Conservation (phyloP, 1,140 invertebrate species). For the Drosophila parvula region DNA sequence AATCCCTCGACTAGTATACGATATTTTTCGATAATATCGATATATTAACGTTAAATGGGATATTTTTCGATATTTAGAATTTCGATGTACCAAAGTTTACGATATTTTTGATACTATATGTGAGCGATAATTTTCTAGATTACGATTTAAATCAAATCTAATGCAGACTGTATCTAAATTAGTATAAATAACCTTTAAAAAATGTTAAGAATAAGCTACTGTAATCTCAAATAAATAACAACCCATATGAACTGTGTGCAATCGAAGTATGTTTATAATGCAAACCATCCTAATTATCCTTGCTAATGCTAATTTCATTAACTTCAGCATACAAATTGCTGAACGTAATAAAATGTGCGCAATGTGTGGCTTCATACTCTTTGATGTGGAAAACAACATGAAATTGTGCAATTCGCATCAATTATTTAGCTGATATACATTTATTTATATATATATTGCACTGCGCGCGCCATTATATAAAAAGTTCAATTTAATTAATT, state of each 20-base stretch:
- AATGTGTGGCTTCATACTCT: slow-evolving; percentile 4
- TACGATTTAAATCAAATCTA: no score
- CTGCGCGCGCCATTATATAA: not conserved
- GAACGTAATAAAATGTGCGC: slow-evolving; percentile 2
- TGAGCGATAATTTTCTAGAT: no score
- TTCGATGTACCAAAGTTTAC: no score
- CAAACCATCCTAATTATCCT: slow-evolving; percentile 24
- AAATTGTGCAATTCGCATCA: slow-evolving; percentile 26
- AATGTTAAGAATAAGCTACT: not conserved
- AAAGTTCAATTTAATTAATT: slow-evolving; percentile 63
- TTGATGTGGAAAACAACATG: slow-evolving; percentile 38
- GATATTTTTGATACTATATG: no score
- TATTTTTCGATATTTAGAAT: no score
- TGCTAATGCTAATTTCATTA: slow-evolving; percentile 40
- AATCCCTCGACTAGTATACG: no score
- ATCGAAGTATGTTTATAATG: no score
- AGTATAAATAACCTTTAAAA: no score
- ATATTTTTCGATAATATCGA: no score
- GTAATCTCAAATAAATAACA: not conserved
- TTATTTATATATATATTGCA: slow-evolving; percentile 1
- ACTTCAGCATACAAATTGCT: slow-evolving; percentile 22
- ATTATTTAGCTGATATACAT: slow-evolving; percentile 19
- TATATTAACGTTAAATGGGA: no score
- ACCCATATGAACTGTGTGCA: not conserved
- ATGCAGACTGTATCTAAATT: no score